Evolutionary conservation across 2,888 invertebrate genomes (phyloP).

Genomic region (Tupiocoris notatus): DNA sequence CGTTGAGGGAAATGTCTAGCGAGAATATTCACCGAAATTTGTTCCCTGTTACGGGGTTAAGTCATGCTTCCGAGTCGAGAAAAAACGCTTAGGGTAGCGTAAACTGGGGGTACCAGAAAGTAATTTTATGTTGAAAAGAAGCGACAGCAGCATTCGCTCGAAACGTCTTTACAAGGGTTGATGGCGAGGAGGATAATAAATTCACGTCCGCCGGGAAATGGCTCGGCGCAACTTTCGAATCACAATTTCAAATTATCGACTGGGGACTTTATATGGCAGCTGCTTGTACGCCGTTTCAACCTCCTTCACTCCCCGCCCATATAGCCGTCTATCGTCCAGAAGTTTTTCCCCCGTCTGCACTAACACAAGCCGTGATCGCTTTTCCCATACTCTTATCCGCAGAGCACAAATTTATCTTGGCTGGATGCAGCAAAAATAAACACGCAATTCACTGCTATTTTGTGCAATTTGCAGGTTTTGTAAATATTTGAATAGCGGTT

Average conservation of each 20-base stretch:
- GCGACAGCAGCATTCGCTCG: neutral
- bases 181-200: slow-evolving; percentile 27
- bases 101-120: neutral
- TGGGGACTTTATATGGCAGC: slow-evolving; percentile 1
- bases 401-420: too few relatives aligned
- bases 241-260: slow-evolving; percentile 35
- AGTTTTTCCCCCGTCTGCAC: too few relatives aligned
- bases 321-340: neutral
- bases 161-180: slow-evolving; percentile 19
- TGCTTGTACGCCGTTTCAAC: neutral
- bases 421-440: too few relatives aligned
- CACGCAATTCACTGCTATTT: too few relatives aligned
- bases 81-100: neutral
- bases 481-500: too few relatives aligned
- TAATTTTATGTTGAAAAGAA: slow-evolving; percentile 17
- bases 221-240: slow-evolving; percentile 20
- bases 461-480: too few relatives aligned
- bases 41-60: neutral
- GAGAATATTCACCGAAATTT: neutral
- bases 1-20: too few relatives aligned
- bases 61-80: neutral
- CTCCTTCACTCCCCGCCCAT: neutral
- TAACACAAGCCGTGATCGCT: neutral
- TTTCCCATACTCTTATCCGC: neutral
- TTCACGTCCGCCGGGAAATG: slow-evolving; percentile 22